Conservation (phyloP, 30 jellyfish, hydroid and myxozoan genomes). For the Sanderia malayensis region DNA sequence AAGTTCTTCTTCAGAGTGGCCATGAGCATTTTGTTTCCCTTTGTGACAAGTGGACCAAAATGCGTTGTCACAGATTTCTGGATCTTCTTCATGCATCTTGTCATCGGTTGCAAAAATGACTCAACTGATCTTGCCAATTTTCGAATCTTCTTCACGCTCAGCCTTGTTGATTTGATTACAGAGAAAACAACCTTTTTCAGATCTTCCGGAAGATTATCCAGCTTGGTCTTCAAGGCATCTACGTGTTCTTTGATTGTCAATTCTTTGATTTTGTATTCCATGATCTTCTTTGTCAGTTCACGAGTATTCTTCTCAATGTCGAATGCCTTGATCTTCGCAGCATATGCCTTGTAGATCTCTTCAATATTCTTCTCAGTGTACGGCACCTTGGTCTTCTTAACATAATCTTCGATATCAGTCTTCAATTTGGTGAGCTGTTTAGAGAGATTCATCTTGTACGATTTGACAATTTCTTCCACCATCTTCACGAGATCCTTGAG, state of each 20-base stretch:
- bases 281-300: constrained; percentile 23
- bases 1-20: constrained; percentile 23
- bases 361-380: constrained; percentile 66
- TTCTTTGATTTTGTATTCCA: constrained; percentile 65
- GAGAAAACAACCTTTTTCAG: constrained; percentile 24
- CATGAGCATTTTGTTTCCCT: constrained; percentile 23
- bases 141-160: constrained; percentile 17
- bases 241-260: constrained; percentile 44
- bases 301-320: constrained; percentile 46
- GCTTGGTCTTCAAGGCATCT: constrained; percentile 11
- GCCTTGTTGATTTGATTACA: constrained; percentile 27
- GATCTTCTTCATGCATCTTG: constrained; percentile 51
- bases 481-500: constrained; percentile 20
- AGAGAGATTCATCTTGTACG: constrained; percentile 35
- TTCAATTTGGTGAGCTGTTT: constrained; percentile 13
- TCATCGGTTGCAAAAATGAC: constrained; percentile 61
- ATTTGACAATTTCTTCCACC: constrained; percentile 19
- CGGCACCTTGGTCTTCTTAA: constrained; percentile 58
- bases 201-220: constrained; percentile 65
- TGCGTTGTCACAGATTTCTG: constrained; percentile 47
- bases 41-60: constrained; percentile 73
- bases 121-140: constrained; percentile 1
- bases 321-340: constrained; percentile 29
- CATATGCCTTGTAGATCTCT: constrained; percentile 29
- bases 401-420: constrained; percentile 33